These are phyloP conservation scores for Spodoptera littoralis DNA, from an alignment of 2,888 invertebrate genomes.

Conservation along the genomic window DNA sequence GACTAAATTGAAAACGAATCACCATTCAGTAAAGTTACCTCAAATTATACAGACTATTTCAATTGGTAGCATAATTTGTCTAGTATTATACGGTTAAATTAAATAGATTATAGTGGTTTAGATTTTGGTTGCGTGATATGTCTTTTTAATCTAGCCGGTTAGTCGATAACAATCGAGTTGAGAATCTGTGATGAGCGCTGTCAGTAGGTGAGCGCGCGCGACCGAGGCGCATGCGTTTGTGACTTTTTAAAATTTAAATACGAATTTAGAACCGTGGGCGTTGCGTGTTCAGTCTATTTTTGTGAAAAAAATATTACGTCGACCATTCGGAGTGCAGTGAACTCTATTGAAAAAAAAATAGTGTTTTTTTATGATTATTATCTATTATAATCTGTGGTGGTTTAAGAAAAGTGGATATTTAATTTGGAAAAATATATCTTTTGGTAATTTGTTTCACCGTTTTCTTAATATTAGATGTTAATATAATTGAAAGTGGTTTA, in stretches of 20 bases:
- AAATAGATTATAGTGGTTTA: slow-evolving; percentile 8
- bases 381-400: slow-evolving; percentile 37
- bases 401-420: slow-evolving; percentile 52
- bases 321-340: slow-evolving; percentile 80
- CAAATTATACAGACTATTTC: slow-evolving; percentile 14
- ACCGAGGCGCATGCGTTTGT: slow-evolving; percentile 71
- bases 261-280: slow-evolving; percentile 67
- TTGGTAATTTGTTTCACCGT: slow-evolving; percentile 23
- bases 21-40: not conserved
- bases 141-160: slow-evolving; percentile 66
- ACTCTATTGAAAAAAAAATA: slow-evolving; percentile 63
- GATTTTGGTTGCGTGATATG: slow-evolving; percentile 13
- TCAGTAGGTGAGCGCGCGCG: slow-evolving; percentile 76
- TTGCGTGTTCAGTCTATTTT: slow-evolving; percentile 72
- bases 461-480: slow-evolving; percentile 6
- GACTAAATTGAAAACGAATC: slow-evolving; percentile 36
- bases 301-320: slow-evolving; percentile 66
- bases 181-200: slow-evolving; percentile 62
- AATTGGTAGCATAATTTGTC: slow-evolving; percentile 23
- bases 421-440: slow-evolving; percentile 18
- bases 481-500: slow-evolving; percentile 21
- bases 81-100: slow-evolving; percentile 35
- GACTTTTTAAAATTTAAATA: slow-evolving; percentile 59
- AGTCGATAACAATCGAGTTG: slow-evolving; percentile 61
- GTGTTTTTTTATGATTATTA: slow-evolving; percentile 31